Evolutionary conservation across 1,140 invertebrate species (phyloP), one percentile per base, ranked within the genome.

Genomic region (Archegozetes longisetosus): DNA sequence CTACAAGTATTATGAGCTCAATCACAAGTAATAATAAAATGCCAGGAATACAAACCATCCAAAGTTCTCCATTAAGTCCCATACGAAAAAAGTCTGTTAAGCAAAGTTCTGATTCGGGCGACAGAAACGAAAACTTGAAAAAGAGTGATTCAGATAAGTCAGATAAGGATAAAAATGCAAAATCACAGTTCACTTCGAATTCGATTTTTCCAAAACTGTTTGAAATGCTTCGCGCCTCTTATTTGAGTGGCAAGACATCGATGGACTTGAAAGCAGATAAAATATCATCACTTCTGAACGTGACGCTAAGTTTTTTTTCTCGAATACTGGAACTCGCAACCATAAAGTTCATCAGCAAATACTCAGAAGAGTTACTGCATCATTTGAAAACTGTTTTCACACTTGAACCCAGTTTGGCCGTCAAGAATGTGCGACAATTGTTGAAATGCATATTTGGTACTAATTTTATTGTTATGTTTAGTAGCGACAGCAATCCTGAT

Each of bases 371-470:
- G 69, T 71, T 91, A 27, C 74, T 93, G 0, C 75, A 72, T 60
- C 88, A 88, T 70, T 71, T 91, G 1, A 82, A 82, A 65, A 77
- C 77, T 2, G 81, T 84, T 0, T 80, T 91, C 61, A 70, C 76
- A 1, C 68, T 88, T 20, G 82, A 84, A 52, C 78, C 86, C 0
- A 79, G 81, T 2, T 70, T 74, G 1, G 82, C 85, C 0, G 78
- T 92, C 0, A 76, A 80, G 32, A 88, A 85, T 70, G 83, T 91
- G 0, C 82, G 85, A 27, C 86, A 80, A 74, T 68, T 92, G 1
- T 68, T 91, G 9, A 88, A 88, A 72, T 84, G 83, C 65, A 71
- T 91, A 1, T 91, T 89, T 73, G 82, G 83, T 1, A 83, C 81
- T 0, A 89, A 90, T 68, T 75, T 88, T 62, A 75, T 79, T 13